Evolutionary conservation across 2,113 vertebrate genomes (phyloP).

Genomic region (Tamias sibiricus): DNA sequence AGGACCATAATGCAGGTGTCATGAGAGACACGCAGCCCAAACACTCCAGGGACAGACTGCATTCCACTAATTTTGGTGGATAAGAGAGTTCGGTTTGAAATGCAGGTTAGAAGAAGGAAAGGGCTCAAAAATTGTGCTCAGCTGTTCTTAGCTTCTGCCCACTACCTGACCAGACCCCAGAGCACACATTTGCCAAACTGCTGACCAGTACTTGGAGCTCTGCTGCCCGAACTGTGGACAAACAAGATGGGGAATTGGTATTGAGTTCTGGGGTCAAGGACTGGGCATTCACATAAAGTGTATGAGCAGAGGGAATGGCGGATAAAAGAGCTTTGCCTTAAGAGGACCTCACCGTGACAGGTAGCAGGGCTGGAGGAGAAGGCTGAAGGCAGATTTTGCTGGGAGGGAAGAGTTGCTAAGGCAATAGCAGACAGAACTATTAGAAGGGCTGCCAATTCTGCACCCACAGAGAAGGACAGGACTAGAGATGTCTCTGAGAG

Average conservation of each 20-base stretch:
- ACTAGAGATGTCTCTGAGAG: neutral
- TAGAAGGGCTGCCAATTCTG: neutral
- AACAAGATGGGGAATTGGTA: neutral
- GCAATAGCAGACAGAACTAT: neutral
- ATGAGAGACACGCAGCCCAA: neutral
- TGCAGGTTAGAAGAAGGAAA: neutral
- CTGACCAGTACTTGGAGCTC: neutral
- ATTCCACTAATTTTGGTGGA: rapidly evolving
- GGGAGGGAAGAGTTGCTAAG: neutral
- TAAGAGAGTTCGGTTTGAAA: neutral
- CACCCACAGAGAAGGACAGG: too few relatives aligned
- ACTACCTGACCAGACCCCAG: neutral
- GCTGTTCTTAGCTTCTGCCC: neutral
- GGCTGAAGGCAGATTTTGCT: neutral
- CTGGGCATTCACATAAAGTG: neutral
- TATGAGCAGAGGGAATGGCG: neutral
- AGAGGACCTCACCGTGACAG: neutral
- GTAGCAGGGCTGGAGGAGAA: neutral
- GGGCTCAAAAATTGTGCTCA: neutral
- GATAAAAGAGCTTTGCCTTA: neutral
- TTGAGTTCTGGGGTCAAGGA: neutral
- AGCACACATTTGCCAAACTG: neutral
- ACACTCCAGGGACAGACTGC: neutral
- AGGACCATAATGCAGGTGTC: rapidly evolving
- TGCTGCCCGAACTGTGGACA: neutral